Conservation (phyloP, 2,888 invertebrate genomes). For the Laspeyria flexula region DNA sequence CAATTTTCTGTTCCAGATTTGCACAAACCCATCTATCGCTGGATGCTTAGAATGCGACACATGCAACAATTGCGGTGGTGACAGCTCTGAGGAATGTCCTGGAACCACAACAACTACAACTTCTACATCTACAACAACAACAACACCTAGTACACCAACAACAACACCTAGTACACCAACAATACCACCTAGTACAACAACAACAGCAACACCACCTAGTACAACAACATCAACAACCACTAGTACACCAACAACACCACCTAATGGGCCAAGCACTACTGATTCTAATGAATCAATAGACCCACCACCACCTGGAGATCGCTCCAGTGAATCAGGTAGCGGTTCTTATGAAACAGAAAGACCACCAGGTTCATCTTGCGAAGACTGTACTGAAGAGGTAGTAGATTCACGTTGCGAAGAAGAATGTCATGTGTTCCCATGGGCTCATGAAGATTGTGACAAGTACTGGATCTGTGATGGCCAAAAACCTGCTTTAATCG, state of each 20-base stretch:
- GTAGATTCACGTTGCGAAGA: conserved; percentile 42
- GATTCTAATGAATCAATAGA: too few species aligned
- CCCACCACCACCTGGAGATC: too few species aligned
- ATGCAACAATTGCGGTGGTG: neutral
- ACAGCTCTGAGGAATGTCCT: neutral
- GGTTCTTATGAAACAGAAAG: neutral
- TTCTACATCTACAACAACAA: too few species aligned
- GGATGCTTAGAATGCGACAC: neutral
- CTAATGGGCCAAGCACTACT: too few species aligned
- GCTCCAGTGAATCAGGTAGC: too few species aligned
- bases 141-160: too few species aligned
- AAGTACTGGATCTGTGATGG: conserved; percentile 72
- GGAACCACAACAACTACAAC: neutral
- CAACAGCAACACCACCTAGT: too few species aligned
- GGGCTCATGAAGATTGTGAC: conserved; percentile 72
- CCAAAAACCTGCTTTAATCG: conserved; percentile 41
- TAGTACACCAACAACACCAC: neutral
- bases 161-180: too few species aligned
- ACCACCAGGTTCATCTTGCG: neutral
- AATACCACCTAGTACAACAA: too few species aligned
- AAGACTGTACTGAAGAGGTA: neutral
- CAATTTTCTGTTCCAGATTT: neutral
- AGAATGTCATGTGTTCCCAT: conserved; percentile 64
- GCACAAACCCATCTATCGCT: neutral
- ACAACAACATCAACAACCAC: neutral